phyloP scores from a whole-genome alignment of 2,888 invertebrate species.

The Teleiodes luculella region DNA sequence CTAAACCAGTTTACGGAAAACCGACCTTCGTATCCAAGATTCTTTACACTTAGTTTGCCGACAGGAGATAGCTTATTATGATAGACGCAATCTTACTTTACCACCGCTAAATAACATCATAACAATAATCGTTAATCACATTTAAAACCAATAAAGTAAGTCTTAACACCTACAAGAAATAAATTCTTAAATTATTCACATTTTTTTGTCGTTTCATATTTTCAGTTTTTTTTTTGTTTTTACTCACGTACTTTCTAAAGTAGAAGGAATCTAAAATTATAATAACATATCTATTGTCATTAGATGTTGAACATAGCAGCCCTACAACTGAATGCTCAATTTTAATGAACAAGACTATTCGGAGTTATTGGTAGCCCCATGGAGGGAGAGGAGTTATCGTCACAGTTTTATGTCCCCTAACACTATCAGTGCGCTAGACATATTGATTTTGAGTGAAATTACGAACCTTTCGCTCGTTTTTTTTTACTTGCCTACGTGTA shows the following conservation, averaged over 20 bases:
- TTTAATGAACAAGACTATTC: too few species aligned
- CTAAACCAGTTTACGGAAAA: too few species aligned
- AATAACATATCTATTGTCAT: not conserved
- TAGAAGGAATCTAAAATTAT: slow-evolving; percentile 12
- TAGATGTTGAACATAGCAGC: not conserved
- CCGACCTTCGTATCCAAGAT: too few species aligned
- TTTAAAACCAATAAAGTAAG: slow-evolving; percentile 19
- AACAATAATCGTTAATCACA: slow-evolving; percentile 10
- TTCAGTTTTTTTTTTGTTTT: slow-evolving; percentile 56
- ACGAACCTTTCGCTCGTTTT: too few species aligned
- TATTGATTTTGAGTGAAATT: too few species aligned
- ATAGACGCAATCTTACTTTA: not conserved
- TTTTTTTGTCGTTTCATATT: slow-evolving; percentile 51
- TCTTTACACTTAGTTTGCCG: too few species aligned
- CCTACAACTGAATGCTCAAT: too few species aligned
- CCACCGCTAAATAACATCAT: not conserved
- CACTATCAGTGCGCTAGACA: not conserved
- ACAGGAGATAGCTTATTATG: not conserved
- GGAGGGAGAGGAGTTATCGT: too few species aligned
- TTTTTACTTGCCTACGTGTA: too few species aligned
- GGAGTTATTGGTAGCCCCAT: too few species aligned
- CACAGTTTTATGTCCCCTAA: too few species aligned
- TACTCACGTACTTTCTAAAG: slow-evolving; percentile 28
- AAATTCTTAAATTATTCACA: slow-evolving; percentile 40
- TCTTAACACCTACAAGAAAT: slow-evolving; percentile 42